A percentile compares a stretch with the other conserved stretches of the same genome.
Conservation (phyloP, 2,888 invertebrate genomes). For the Erynnis tages region DNA sequence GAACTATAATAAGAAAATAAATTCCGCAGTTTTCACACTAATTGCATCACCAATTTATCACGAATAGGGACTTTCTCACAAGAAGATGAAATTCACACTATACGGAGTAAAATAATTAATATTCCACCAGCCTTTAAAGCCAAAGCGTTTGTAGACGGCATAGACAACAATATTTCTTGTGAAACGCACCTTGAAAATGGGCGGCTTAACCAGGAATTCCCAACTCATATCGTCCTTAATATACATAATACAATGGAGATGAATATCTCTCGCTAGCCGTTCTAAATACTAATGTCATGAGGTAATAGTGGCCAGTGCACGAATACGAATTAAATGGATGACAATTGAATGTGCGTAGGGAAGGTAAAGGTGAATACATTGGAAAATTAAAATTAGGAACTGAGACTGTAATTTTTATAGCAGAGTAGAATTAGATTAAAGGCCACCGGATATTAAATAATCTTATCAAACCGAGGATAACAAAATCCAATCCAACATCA, state of each 20-base stretch:
- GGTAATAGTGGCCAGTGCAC: constrained; percentile 23
- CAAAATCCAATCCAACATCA: no score
- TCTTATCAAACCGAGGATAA: no score
- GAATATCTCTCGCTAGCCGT: constrained; percentile 25
- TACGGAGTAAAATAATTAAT: no score
- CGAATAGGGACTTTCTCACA: no score
- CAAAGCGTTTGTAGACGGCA: neutral
- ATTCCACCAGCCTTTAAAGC: neutral
- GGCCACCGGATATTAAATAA: no score
- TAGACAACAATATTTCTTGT: constrained; percentile 1
- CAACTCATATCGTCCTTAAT: constrained; percentile 27
- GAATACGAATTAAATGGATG: constrained; percentile 23
- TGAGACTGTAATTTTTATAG: no score
- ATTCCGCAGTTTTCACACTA: no score
- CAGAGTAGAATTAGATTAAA: no score
- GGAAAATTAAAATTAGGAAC: constrained; percentile 4
- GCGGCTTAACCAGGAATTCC: constrained; percentile 20
- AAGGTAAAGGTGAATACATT: constrained; percentile 11
- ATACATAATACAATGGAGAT: constrained; percentile 28
- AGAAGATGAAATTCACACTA: no score
- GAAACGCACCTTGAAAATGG: constrained; percentile 19
- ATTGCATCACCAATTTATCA: no score
- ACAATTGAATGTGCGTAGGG: constrained; percentile 13
- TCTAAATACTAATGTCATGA: constrained; percentile 29
- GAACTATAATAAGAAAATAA: no score